Base-by-base conservation (phyloP, 2,113 vertebrate species). In the Phasianus colchicus region DNA sequence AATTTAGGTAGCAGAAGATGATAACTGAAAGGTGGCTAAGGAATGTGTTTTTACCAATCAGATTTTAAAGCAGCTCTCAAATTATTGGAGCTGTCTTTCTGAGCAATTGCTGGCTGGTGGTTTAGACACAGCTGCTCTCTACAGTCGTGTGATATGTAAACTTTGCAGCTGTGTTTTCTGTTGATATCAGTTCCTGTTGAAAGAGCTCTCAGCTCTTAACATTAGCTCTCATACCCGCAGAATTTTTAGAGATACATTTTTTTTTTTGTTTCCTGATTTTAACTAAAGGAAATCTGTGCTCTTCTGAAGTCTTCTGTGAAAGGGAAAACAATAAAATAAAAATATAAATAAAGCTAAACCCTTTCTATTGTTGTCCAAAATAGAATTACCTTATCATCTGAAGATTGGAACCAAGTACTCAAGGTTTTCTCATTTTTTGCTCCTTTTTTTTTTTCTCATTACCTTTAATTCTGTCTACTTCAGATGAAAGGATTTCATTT, bases 101-200 rank as follows among this genome's bases (percentile, higher is more conserved):
- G 88, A 70, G 43, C 21, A 17, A 14, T 69, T 52, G 32, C 38
- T 86, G 48, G 22, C 30, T 58, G n/a, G 19, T 20, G 67, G 32
- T 75, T 80, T 50, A 63, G 80, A 50, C 66, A 47, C 80, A 60
- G 75, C 82, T 85, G 71, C 60, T 65, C 16, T 8, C 71, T 55
- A 13, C 21, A 82, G 24, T 38, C 19, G 29, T 45, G 70, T 0
- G 4, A 67, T 50, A 45, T 34, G 17, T 12, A 38, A 89, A 80
- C n/a, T 64, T 71, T 47, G 34, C 87, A 93, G 84, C 81, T 96
- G 89, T 91, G 75, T 88, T 93, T 87, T 85, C 71, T 83, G 13
- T 52, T 9, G 32, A 67, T 77, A 73, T 47, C 71, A 38, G 55
- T 18, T 87, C n/a, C n/a, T 89, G 60, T 14, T 50, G 54, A 45